Evolutionary conservation across 92 coral and sea anemone species (phyloP).

Genomic region (Parazoanthus darwini): DNA sequence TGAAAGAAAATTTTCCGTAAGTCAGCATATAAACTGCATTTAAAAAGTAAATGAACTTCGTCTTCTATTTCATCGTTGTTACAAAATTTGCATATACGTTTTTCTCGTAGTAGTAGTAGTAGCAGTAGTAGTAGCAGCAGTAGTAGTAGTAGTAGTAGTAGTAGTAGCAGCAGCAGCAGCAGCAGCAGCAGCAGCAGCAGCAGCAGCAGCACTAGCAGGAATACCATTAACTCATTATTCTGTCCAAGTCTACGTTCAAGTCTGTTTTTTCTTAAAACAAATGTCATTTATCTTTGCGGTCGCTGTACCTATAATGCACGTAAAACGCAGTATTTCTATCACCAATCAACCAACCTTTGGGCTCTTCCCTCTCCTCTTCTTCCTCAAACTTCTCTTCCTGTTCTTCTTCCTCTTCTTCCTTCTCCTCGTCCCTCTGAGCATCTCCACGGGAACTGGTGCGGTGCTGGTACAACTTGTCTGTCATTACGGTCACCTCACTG

Average conservation of each 20-base stretch:
- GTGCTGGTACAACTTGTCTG: not conserved
- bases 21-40: no score
- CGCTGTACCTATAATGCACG: not conserved
- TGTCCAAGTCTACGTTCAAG: no score
- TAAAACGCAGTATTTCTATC: not conserved
- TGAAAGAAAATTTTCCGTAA: no score
- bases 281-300: not conserved
- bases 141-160: not conserved
- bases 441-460: not conserved
- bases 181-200: no score
- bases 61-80: no score
- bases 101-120: no score
- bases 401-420: not conserved
- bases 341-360: not conserved
- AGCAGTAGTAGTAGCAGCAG: not conserved
- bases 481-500: constrained; percentile 38
- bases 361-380: constrained; percentile 3
- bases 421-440: not conserved
- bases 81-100: no score
- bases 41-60: no score
- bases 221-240: no score
- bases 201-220: no score
- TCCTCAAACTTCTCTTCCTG: constrained; percentile 45
- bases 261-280: no score
- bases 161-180: no score